Base-by-base conservation (phyloP, 53 echinoderm and acorn worm species). In the Patiria pectinifera region DNA sequence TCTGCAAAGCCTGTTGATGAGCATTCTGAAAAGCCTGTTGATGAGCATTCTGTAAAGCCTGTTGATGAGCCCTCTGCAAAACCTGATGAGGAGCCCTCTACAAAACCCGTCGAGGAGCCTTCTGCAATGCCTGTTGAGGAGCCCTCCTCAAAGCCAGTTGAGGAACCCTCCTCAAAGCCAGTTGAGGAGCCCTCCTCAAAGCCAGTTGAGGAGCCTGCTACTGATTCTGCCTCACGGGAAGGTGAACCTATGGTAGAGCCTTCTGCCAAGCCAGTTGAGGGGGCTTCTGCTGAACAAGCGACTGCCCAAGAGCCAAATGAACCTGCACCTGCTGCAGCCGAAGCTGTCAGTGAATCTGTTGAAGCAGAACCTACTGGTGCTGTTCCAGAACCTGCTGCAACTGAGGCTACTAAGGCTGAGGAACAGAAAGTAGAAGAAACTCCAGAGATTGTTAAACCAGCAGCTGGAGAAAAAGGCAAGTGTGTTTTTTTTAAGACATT, bases 211-310 rank as follows among this genome's bases (percentile, higher is more conserved):
- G 81, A 86, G 63, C 77, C 78, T 21, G 88, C 62, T 72, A 69
- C 48, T 16, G 15, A 48, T 8, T 60, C 62, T n/a, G 69, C 3
- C 0, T 69, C 87, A 46, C 59, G 62, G 22, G 69, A 8, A 26
- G 86, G 14, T 61, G 92, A 86, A 19, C 69, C 85, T 35, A 13
- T 48, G 13, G 59, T 15, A 21, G 58, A 79, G 77, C 48, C 78
- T 46, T 59, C 92, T 62, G n/a, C 77, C 14, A 63, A 80, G 89
- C 89, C 87, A 58, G 66, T 23, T 66, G 84, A 84, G 46, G 91
- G 18, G 69, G 24, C 83, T 69, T 63, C 69, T 58, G 18, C 92
- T 45, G 83, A 59, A 19, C 63, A 83, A 47, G 48, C 11, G 44
- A 4, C 86, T 22, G 48, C 60, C 26, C 18, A n/a, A 35, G 93